Conservation (phyloP, 2,797 vertebrate species). For the Pipistrellus pipistrellus region DNA sequence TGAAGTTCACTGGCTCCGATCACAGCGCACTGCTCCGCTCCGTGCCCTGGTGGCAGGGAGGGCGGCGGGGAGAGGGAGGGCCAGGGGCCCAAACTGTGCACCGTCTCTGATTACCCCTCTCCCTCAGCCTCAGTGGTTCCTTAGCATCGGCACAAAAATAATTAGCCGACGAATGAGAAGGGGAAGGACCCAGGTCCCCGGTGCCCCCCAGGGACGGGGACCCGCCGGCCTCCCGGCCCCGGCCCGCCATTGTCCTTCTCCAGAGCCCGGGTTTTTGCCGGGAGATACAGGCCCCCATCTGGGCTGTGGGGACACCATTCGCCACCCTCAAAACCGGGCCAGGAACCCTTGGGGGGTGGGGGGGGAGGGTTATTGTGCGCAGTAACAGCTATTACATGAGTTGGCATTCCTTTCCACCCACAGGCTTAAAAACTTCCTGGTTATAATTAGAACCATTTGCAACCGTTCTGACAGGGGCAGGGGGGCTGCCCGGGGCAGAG, state of each 20-base stretch:
- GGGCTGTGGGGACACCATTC: constrained; percentile 79
- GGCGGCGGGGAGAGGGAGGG: background rate
- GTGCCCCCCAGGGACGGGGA: background rate
- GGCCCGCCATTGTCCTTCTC: constrained; percentile 78
- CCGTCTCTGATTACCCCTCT: background rate
- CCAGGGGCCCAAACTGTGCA: background rate
- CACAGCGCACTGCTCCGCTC: background rate
- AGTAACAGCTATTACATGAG: constrained; percentile 88
- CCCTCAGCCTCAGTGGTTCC: constrained; percentile 54
- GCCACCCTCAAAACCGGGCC: constrained; percentile 80
- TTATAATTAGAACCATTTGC: constrained; percentile 89
- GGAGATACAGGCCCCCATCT: constrained; percentile 80
- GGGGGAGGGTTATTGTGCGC: constrained; percentile 88
- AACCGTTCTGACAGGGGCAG: constrained; percentile 79
- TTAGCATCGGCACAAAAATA: constrained; percentile 57
- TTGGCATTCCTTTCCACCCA: constrained; percentile 89
- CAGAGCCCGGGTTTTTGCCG: constrained; percentile 63
- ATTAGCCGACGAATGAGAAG: constrained; percentile 62
- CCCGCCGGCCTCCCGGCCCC: constrained; percentile 58
- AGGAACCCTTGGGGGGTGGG: constrained; percentile 83
- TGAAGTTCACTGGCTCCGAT: constrained; percentile 35
- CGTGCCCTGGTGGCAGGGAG: background rate
- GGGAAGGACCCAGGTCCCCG: background rate
- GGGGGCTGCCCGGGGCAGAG: background rate
- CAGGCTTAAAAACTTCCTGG: constrained; percentile 88